Conservation (phyloP, 2,797 vertebrate species). For the Falco columbarius region DNA sequence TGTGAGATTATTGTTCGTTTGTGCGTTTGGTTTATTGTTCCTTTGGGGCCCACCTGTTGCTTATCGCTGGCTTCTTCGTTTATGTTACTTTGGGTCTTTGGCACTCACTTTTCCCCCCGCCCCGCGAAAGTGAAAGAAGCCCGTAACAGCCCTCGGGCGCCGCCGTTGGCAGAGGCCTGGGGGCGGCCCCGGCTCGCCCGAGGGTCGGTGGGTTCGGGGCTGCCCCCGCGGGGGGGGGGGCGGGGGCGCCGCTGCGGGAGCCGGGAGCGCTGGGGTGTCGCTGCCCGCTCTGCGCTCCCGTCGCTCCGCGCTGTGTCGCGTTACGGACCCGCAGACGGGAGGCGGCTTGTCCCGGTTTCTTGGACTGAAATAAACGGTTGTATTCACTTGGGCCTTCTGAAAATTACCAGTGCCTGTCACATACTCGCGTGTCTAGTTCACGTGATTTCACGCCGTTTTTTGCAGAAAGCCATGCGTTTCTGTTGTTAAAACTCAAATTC, state of each 20-base stretch:
- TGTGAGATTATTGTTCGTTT: too few species aligned
- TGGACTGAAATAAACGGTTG: neutral
- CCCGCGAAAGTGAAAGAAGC: neutral
- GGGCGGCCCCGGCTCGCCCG: rapidly evolving
- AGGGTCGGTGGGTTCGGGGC: neutral
- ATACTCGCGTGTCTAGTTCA: rapidly evolving
- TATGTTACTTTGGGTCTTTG: too few species aligned
- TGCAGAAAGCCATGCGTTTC: rapidly evolving
- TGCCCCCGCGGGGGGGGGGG: too few species aligned
- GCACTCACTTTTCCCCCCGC: neutral
- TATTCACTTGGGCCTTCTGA: neutral
- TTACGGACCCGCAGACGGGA: rapidly evolving
- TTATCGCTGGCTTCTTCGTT: neutral
- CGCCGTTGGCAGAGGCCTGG: neutral
- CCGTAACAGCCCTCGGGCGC: rapidly evolving
- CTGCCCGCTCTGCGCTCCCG: too few species aligned
- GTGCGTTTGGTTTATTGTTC: too few species aligned
- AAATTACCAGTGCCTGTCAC: rapidly evolving
- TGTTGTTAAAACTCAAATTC: neutral
- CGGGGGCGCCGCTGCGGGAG: too few species aligned
- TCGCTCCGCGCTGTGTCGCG: too few species aligned
- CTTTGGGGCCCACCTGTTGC: neutral
- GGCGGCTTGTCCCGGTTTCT: neutral
- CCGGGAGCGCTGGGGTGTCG: too few species aligned
- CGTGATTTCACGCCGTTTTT: neutral